Conservation (phyloP, 1,140 invertebrate species). For the Ceratosolen fusciceps region DNA sequence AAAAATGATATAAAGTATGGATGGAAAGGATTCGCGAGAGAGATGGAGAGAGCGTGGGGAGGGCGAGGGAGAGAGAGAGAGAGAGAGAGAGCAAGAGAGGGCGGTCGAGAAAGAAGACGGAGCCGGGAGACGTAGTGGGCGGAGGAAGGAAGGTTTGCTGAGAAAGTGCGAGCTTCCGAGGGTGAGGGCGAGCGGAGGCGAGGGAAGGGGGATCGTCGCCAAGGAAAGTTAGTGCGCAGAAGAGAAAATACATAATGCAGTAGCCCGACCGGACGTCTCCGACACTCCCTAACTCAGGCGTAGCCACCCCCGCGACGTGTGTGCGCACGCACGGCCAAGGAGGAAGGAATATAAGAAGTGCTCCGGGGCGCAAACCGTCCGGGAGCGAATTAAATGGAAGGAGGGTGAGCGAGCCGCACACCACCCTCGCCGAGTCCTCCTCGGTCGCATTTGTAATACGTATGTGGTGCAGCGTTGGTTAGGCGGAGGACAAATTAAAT, state of each 20-base stretch:
- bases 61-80: neutral
- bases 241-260: conserved; percentile 72
- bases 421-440: neutral
- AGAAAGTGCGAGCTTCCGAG: conserved; percentile 43
- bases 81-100: neutral
- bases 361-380: neutral
- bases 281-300: conserved; percentile 65
- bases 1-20: neutral
- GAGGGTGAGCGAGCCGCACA: neutral
- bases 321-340: conserved; percentile 10
- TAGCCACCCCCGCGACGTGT: neutral
- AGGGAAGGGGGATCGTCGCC: conserved; percentile 16
- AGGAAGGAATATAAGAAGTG: conserved; percentile 18
- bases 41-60: too few species aligned
- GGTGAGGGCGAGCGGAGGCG: conserved; percentile 30
- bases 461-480: neutral
- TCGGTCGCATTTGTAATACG: neutral
- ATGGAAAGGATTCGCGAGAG: neutral
- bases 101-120: neutral
- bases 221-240: conserved; percentile 56
- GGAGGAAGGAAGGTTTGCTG: neutral
- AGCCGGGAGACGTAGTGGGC: conserved; percentile 12
- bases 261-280: conserved; percentile 70
- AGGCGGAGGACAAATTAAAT: conserved; percentile 47
- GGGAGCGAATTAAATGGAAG: conserved; percentile 39